Conservation (phyloP, 2,797 vertebrate genomes). For the Lophius americanus region DNA sequence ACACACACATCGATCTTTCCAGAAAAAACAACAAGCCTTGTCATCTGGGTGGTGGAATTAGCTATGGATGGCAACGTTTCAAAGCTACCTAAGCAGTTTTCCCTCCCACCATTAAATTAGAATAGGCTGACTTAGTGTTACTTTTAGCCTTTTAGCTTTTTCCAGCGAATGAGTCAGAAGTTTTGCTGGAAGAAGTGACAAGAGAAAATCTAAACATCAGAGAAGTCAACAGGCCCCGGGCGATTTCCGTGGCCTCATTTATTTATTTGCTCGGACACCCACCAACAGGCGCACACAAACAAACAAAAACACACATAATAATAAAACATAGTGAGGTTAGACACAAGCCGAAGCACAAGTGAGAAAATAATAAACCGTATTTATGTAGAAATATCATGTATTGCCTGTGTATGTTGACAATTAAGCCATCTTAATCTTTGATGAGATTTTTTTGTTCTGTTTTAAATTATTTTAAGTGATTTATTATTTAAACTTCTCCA, state of each 20-base stretch:
- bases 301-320: slow-evolving; percentile 11
- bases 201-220: slow-evolving; percentile 69
- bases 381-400: no score
- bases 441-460: no score
- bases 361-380: not conserved
- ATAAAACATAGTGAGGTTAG: slow-evolving; percentile 12
- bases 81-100: slow-evolving; percentile 54
- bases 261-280: slow-evolving; percentile 66
- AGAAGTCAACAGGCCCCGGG: slow-evolving; percentile 71
- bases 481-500: no score
- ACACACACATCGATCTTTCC: slow-evolving; percentile 44
- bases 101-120: slow-evolving; percentile 45
- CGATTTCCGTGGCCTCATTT: slow-evolving; percentile 66
- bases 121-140: slow-evolving; percentile 57
- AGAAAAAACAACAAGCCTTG: slow-evolving; percentile 26
- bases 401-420: not conserved
- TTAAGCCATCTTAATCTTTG: no score
- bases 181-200: slow-evolving; percentile 47
- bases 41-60: slow-evolving; percentile 44
- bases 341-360: slow-evolving; percentile 32
- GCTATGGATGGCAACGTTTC: slow-evolving; percentile 42
- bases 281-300: slow-evolving; percentile 30
- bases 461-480: no score
- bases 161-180: slow-evolving; percentile 68
- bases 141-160: slow-evolving; percentile 62